phyloP scores from a whole-genome alignment of 2,113 vertebrate genomes.

The Pedionomus torquatus region DNA sequence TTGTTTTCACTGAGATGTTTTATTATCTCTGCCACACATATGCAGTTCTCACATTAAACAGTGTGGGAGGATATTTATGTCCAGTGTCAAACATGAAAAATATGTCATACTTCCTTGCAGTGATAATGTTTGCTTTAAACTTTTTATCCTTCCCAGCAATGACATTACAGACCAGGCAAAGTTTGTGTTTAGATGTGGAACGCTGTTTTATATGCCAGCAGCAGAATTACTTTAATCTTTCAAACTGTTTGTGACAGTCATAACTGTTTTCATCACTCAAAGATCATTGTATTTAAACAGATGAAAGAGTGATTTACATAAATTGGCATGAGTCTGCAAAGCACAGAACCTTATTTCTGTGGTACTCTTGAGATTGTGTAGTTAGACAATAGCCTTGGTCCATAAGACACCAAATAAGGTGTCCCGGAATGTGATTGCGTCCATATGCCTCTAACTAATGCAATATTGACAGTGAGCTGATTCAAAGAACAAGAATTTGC shows the following conservation, averaged over 20 bases:
- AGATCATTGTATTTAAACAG: constrained; percentile 52
- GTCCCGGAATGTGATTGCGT: constrained; percentile 66
- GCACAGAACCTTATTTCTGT: constrained; percentile 35
- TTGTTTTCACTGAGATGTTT: constrained; percentile 61
- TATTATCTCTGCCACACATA: constrained; percentile 39
- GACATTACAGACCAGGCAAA: constrained; percentile 33
- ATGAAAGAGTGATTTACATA: constrained; percentile 65
- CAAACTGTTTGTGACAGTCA: constrained; percentile 65
- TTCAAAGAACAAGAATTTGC: constrained; percentile 26
- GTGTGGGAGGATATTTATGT: constrained; percentile 66
- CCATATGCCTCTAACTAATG: constrained; percentile 58
- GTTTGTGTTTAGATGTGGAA: constrained; percentile 43
- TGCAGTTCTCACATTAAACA: constrained; percentile 49
- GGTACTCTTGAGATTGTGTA: constrained; percentile 14
- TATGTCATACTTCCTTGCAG: constrained; percentile 35
- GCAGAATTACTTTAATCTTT: constrained; percentile 70
- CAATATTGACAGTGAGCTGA: constrained; percentile 1
- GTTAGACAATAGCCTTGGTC: constrained; percentile 61
- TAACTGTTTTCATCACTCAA: constrained; percentile 70
- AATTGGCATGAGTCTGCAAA: constrained; percentile 23
- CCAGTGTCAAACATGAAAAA: constrained; percentile 54
- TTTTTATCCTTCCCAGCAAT: constrained; percentile 50
- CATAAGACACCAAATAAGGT: constrained; percentile 56
- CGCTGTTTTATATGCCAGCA: constrained; percentile 37
- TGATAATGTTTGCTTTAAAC: constrained; percentile 52